Percentiles rank a stretch among this genome's conserved stretches.
Evolutionary conservation across 2,113 vertebrate species (phyloP).

Genomic region (Hemiscyllium ocellatum): DNA sequence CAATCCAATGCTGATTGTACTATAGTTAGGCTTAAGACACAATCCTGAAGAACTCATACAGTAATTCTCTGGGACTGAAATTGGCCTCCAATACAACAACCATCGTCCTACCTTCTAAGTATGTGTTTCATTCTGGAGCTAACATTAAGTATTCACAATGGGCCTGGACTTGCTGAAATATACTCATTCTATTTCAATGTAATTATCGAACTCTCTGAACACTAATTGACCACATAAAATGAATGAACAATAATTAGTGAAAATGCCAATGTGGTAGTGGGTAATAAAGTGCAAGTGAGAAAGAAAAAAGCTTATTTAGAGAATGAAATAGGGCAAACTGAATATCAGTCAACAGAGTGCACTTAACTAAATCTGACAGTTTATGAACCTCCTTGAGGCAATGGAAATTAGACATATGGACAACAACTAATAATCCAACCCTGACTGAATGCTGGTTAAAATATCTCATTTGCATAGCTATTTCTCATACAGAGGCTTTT

Average conservation of each 20-base stretch:
- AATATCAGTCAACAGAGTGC: neutral
- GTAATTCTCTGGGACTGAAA: no score
- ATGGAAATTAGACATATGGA: neutral
- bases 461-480: neutral
- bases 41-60: no score
- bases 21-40: no score
- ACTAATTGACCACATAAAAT: neutral
- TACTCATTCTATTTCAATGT: neutral
- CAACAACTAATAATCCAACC: neutral
- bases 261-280: neutral
- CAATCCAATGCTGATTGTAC: no score
- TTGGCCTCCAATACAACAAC: no score
- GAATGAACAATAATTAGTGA: neutral
- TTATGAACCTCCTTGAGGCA: neutral
- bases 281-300: neutral
- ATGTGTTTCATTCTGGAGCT: neutral
- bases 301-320: neutral
- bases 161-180: neutral
- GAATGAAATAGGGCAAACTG: neutral
- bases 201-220: neutral
- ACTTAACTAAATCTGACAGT: neutral
- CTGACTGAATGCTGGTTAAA: neutral
- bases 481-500: neutral
- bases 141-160: no score
- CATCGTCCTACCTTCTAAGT: no score